Percentiles rank a stretch among this genome's conserved stretches.
phyloP scores from a whole-genome alignment of 2,113 vertebrate genomes.

The Pachycephala philippinensis region DNA sequence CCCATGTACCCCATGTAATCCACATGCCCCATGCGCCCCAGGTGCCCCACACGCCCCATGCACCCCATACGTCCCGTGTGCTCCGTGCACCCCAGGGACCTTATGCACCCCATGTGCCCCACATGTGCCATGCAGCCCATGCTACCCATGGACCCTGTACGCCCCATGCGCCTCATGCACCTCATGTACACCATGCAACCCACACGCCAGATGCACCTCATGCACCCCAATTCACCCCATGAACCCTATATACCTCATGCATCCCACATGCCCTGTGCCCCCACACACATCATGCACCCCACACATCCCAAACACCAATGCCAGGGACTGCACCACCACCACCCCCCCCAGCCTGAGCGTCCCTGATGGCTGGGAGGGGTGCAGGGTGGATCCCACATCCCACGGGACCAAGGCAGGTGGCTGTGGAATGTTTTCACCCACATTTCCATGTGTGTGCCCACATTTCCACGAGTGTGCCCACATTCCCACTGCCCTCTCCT shows the following conservation, averaged over 20 bases:
- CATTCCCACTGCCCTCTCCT: neutral
- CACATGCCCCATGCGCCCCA: neutral
- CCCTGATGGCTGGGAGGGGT: neutral
- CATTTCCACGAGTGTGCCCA: neutral
- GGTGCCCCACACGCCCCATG: no score
- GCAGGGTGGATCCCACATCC: neutral
- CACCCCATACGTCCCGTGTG: neutral
- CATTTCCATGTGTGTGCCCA: neutral
- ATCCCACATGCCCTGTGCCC: no score
- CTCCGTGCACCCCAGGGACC: neutral
- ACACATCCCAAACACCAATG: neutral
- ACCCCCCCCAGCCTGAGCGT: neutral
- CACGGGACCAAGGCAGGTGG: fast-evolving
- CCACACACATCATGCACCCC: no score
- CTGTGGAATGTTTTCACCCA: neutral
- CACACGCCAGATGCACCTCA: neutral
- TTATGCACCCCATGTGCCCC: neutral
- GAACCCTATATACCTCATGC: neutral
- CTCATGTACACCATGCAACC: neutral
- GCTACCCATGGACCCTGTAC: neutral
- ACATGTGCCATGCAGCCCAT: no score
- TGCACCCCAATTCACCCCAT: neutral
- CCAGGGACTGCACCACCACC: neutral
- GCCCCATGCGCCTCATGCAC: neutral
- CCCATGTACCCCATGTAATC: neutral